These are phyloP conservation scores for Theretra japonica DNA, from an alignment of 2,888 invertebrate genomes.

Conservation along the genomic window DNA sequence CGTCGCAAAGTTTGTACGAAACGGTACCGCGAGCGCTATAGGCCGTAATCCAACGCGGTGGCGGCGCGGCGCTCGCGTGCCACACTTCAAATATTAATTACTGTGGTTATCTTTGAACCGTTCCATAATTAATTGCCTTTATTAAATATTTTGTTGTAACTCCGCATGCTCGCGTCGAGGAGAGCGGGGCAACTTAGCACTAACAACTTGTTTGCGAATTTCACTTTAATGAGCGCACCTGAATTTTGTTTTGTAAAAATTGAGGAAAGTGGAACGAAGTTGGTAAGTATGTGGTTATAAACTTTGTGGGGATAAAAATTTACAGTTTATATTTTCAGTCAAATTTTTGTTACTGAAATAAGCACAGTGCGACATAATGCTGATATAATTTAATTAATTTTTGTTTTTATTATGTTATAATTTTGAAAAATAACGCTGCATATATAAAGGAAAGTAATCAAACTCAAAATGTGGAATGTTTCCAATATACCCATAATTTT, in stretches of 20 bases:
- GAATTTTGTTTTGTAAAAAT: slow-evolving; percentile 2
- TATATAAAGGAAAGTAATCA: too few species aligned
- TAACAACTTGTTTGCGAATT: neutral
- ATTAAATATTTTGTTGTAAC: slow-evolving; percentile 53
- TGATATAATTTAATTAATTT: too few species aligned
- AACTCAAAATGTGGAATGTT: too few species aligned
- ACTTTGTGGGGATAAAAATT: neutral
- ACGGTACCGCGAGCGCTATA: neutral
- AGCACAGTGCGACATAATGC: too few species aligned
- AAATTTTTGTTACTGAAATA: too few species aligned
- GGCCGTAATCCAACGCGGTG: slow-evolving; percentile 7
- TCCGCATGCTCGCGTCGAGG: slow-evolving; percentile 23
- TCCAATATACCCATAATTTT: too few species aligned
- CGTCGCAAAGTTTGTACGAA: slow-evolving; percentile 19
- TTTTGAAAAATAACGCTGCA: too few species aligned
- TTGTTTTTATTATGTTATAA: too few species aligned
- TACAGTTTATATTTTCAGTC: neutral
- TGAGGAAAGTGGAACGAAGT: neutral
- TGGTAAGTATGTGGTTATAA: neutral
- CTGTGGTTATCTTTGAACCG: slow-evolving; percentile 57
- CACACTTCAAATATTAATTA: slow-evolving; percentile 56
- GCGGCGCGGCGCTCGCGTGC: slow-evolving; percentile 36
- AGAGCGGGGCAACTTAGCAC: slow-evolving; percentile 1
- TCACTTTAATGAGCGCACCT: neutral
- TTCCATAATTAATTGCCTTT: slow-evolving; percentile 57